phyloP scores from a whole-genome alignment of 2,113 vertebrate genomes.

The Vulpes lagopus region DNA sequence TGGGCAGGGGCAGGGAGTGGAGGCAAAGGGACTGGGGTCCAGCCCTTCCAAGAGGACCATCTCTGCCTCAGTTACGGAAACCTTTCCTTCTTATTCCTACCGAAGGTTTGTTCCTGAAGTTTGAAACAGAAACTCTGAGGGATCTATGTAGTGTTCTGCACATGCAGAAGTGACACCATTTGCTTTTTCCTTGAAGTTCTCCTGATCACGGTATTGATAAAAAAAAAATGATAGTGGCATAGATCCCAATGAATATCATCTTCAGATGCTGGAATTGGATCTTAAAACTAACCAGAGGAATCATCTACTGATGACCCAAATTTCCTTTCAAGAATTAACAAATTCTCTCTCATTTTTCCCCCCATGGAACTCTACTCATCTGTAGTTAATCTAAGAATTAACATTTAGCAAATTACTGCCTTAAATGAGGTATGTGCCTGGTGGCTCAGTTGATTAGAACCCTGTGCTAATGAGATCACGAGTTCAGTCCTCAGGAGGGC shows the following conservation, averaged over 20 bases:
- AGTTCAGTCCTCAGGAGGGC: constrained; percentile 31
- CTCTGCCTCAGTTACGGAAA: background rate
- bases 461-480: constrained; percentile 60
- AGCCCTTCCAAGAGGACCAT: background rate
- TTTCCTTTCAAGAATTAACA: constrained; percentile 63
- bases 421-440: constrained; percentile 23
- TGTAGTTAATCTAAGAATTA: constrained; percentile 80
- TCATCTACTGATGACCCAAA: constrained; percentile 48
- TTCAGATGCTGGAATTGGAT: background rate
- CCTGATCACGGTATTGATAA: background rate
- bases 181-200: background rate
- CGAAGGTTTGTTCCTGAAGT: background rate
- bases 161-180: background rate
- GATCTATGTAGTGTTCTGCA: background rate
- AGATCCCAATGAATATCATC: background rate
- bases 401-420: constrained; percentile 65
- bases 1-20: too few relatives aligned
- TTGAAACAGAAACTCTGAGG: background rate
- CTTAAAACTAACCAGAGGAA: constrained; percentile 38
- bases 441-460: constrained; percentile 67
- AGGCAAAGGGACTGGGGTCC: background rate
- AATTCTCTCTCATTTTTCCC: background rate
- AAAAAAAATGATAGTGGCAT: background rate
- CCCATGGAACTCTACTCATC: constrained; percentile 49
- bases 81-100: background rate